Percentiles rank a stretch among this genome's conserved stretches.
These are phyloP conservation scores for Perdita meconis DNA, from an alignment of 2,888 invertebrate species.

Conservation along the genomic window DNA sequence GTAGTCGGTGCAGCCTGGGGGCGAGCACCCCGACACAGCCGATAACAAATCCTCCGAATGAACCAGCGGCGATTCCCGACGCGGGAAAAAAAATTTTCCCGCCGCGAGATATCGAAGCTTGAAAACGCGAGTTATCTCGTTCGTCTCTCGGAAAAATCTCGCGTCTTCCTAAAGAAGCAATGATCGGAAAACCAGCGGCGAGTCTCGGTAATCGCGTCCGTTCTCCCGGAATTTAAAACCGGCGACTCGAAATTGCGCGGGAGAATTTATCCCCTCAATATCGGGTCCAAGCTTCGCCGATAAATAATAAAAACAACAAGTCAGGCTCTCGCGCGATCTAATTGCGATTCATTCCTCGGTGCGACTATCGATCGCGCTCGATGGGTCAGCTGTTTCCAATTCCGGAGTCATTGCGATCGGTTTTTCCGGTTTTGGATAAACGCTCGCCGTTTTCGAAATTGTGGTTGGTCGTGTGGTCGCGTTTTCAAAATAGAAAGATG, in stretches of 20 bases:
- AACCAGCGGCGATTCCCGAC: slow-evolving; percentile 13
- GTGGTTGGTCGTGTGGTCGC: neutral
- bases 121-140: slow-evolving; percentile 9
- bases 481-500: neutral
- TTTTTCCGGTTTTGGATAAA: slow-evolving; percentile 15
- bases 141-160: neutral
- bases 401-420: neutral
- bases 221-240: neutral
- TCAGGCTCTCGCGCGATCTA: slow-evolving; percentile 1
- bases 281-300: neutral
- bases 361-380: neutral
- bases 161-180: neutral
- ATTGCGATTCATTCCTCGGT: slow-evolving; percentile 23
- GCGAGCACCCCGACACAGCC: slow-evolving; percentile 4
- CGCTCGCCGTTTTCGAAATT: neutral
- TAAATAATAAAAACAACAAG: slow-evolving; percentile 22
- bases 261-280: neutral
- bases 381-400: slow-evolving; percentile 9
- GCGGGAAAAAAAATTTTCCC: slow-evolving; percentile 15
- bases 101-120: neutral
- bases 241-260: neutral
- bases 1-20: slow-evolving; percentile 9
- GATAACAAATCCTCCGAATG: slow-evolving; percentile 30
- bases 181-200: too few relatives aligned
- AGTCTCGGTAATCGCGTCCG: neutral